These are phyloP conservation scores for Triplophysa yarkandensis DNA, from an alignment of 2,797 vertebrate species.

Conservation along the genomic window DNA sequence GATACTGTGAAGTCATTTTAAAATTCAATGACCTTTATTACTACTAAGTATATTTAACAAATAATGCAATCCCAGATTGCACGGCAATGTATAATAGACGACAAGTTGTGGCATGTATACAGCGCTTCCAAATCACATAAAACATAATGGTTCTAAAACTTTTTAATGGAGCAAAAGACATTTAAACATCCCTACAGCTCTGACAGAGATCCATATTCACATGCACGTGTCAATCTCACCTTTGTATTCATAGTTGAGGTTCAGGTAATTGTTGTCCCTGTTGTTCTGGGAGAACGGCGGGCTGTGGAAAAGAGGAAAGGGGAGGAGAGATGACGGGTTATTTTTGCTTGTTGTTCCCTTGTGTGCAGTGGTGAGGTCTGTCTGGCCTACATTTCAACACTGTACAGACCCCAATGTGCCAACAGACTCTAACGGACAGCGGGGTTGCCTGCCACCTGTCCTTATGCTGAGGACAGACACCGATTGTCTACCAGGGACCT, in stretches of 20 bases:
- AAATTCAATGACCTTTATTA: too few relatives aligned
- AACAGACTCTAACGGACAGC: conserved; percentile 11
- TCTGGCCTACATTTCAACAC: conserved; percentile 54
- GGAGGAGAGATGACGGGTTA: conserved; percentile 37
- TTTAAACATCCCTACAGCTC: conserved; percentile 17
- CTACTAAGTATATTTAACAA: too few relatives aligned
- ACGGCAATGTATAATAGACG: too few relatives aligned
- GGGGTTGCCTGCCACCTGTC: conserved; percentile 43
- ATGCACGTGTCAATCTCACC: conserved; percentile 64
- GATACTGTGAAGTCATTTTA: too few relatives aligned
- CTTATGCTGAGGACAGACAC: conserved; percentile 9
- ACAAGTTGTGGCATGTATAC: not conserved
- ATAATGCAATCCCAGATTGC: too few relatives aligned
- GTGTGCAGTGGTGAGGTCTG: conserved; percentile 57
- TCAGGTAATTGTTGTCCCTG: conserved; percentile 82
- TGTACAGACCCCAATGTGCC: conserved; percentile 15
- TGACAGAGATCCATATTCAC: conserved; percentile 13
- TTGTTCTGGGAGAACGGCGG: conserved; percentile 80
- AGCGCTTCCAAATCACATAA: not conserved
- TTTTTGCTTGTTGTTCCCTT: conserved; percentile 58
- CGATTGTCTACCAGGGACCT: conserved; percentile 18
- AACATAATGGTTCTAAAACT: too few relatives aligned
- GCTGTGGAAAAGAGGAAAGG: conserved; percentile 60
- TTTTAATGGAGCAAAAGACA: conserved; percentile 1
- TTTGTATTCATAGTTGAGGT: conserved; percentile 82